A percentile compares a stretch with the other conserved stretches of the same genome.
phyloP scores from a whole-genome alignment of 2,888 invertebrate genomes.

The Dermolepida albohirtum region DNA sequence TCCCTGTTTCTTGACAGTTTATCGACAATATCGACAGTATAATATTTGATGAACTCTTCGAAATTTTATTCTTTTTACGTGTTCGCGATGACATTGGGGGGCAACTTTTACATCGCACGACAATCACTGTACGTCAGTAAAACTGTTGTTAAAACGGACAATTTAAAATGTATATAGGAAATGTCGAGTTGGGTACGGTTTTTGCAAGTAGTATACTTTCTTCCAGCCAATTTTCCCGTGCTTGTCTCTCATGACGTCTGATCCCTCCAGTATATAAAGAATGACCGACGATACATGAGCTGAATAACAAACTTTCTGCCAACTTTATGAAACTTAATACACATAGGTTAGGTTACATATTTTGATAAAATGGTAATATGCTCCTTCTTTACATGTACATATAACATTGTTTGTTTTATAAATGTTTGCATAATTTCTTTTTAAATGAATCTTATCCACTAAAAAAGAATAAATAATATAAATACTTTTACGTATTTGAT shows the following conservation, averaged over 20 bases:
- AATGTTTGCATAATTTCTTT: not conserved
- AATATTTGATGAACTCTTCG: not conserved
- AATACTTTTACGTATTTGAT: too few relatives aligned
- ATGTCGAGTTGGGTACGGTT: slow-evolving; percentile 50
- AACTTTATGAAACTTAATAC: slow-evolving; percentile 52
- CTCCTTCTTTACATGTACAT: not conserved
- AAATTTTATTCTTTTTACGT: slow-evolving; percentile 17
- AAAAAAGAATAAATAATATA: too few relatives aligned
- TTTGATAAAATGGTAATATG: slow-evolving; percentile 51
- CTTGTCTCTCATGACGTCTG: slow-evolving; percentile 58
- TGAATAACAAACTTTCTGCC: slow-evolving; percentile 61
- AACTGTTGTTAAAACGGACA: slow-evolving; percentile 38
- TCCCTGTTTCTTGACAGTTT: too few relatives aligned
- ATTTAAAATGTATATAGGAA: slow-evolving; percentile 44
- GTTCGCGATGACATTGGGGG: slow-evolving; percentile 9
- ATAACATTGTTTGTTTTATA: too few relatives aligned
- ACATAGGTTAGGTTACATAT: slow-evolving; percentile 53
- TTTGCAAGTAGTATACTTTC: slow-evolving; percentile 59
- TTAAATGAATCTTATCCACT: slow-evolving; percentile 7
- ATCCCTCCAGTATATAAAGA: slow-evolving; percentile 65
- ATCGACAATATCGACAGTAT: too few relatives aligned
- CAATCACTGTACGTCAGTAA: slow-evolving; percentile 11
- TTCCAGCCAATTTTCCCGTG: slow-evolving; percentile 60
- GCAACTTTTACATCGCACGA: slow-evolving; percentile 13
- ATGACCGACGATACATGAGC: slow-evolving; percentile 64